These are phyloP conservation scores for Linepithema humile DNA, from an alignment of 1,140 invertebrate species.

Conservation along the genomic window DNA sequence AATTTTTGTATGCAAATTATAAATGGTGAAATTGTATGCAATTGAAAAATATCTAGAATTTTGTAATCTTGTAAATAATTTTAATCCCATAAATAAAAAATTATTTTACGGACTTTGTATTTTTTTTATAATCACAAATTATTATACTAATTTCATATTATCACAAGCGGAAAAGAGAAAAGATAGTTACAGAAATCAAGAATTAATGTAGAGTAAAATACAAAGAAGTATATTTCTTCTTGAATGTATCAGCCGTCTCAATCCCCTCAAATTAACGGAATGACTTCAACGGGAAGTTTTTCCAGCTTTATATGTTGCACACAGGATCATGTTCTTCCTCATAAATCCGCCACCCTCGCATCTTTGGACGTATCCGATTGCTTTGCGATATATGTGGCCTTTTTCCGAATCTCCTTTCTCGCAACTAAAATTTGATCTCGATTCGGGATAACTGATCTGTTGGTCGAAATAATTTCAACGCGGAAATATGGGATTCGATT, in stretches of 20 bases:
- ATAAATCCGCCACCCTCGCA: slow-evolving; percentile 73
- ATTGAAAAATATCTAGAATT: background rate
- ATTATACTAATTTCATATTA: background rate
- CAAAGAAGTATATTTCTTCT: background rate
- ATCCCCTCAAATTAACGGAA: slow-evolving; percentile 78
- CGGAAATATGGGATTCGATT: slow-evolving; percentile 50
- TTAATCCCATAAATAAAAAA: background rate
- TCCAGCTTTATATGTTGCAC: slow-evolving; percentile 11
- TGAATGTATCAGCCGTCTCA: slow-evolving; percentile 56
- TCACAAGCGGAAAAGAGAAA: background rate
- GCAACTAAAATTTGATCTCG: slow-evolving; percentile 60
- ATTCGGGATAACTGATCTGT: background rate
- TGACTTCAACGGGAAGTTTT: slow-evolving; percentile 71
- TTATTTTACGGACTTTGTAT: background rate
- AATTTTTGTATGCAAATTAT: background rate
- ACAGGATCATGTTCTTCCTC: slow-evolving; percentile 61
- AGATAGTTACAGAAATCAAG: background rate
- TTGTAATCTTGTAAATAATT: background rate
- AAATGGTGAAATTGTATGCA: background rate
- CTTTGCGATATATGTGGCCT: slow-evolving; percentile 18
- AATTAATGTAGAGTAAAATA: background rate
- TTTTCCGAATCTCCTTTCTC: background rate
- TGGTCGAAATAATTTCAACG: slow-evolving; percentile 54
- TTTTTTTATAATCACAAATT: background rate
- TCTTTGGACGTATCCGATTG: slow-evolving; percentile 65